phyloP scores from a whole-genome alignment of 2,888 invertebrate genomes.

The Andrena bucephala region DNA sequence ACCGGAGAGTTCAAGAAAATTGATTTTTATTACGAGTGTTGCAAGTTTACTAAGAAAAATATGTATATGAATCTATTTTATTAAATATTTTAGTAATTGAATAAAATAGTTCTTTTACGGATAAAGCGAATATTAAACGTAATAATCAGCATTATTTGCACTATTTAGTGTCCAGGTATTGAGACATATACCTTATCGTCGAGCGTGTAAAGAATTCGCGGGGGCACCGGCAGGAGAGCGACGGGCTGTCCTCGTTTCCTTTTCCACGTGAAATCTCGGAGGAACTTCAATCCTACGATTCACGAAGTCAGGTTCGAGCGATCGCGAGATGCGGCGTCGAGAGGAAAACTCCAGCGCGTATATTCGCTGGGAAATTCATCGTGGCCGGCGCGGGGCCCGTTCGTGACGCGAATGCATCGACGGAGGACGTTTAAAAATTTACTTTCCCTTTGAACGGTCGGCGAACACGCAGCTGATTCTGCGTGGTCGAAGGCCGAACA shows the following conservation, averaged over 20 bases:
- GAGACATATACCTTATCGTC: not conserved
- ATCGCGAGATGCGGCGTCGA: not conserved
- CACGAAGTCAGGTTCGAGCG: not conserved
- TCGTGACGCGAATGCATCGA: constrained; percentile 34
- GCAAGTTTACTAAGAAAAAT: too few species aligned
- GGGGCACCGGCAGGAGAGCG: not conserved
- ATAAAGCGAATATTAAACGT: too few species aligned
- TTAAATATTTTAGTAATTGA: too few species aligned
- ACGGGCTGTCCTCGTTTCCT: constrained; percentile 1
- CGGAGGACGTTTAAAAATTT: constrained; percentile 26
- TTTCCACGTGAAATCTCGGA: not conserved
- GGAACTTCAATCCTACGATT: not conserved
- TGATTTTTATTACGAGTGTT: too few species aligned
- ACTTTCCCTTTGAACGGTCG: constrained; percentile 28
- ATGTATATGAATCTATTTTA: too few species aligned
- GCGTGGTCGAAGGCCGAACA: too few species aligned
- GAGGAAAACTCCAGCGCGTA: not conserved
- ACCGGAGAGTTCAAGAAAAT: too few species aligned
- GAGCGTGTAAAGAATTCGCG: constrained; percentile 57
- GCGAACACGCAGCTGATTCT: constrained; percentile 13
- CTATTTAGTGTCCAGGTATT: too few species aligned
- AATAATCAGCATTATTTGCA: too few species aligned
- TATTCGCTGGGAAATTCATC: constrained; percentile 24
- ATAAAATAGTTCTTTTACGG: too few species aligned
- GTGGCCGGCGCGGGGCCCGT: not conserved